Base-by-base conservation (phyloP, 2,797 vertebrate genomes). In the Sylvilagus floridanus region DNA sequence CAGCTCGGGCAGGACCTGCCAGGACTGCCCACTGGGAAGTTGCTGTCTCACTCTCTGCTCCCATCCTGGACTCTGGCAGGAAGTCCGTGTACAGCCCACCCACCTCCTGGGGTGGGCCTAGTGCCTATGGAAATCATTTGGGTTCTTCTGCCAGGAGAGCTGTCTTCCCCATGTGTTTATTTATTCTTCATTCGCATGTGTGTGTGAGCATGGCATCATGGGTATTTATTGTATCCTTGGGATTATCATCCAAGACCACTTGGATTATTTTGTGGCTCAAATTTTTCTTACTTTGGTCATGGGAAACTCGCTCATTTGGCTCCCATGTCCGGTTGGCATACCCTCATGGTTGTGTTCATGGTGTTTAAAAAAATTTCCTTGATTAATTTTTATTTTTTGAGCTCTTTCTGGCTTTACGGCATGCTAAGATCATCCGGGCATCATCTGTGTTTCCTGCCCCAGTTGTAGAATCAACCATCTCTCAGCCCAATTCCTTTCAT, bases 201-300 rank as follows among this genome's bases (percentile, higher is more conserved):
- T 52, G 0, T 1, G 4, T 91, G 47, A 37, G 52, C 32, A 4
- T 19, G 71, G 24, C 30, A 28, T 19, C 7, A 0, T 6, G 24
- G 72, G 37, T 26, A 7, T 26, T 73, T 73, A 14, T 47, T 60
- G 71, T 42, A 8, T 7, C 28, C 57, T 28, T 76, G 62, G 54
- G 47, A 10, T 47, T 65, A 24, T 19, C 17, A 75, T 71, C 54
- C 66, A 73, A 16, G 66, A 10, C 81, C 42, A 5, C 69, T 68
- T 92, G 60, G 73, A 47, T 87, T 79, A 63, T 89, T 81, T 84
- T 37, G 19, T 84, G 71, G 73, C 52, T 88, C 35, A 65, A 0
- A 42, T 37, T 21, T 24, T 90, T 75, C 26, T 28, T 30, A 0
- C 84, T 83, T 83, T 65, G 42, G 66, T 75, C 62, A 7, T 14